phyloP scores from a whole-genome alignment of 2,797 vertebrate species.

The Aplochiton taeniatus region DNA sequence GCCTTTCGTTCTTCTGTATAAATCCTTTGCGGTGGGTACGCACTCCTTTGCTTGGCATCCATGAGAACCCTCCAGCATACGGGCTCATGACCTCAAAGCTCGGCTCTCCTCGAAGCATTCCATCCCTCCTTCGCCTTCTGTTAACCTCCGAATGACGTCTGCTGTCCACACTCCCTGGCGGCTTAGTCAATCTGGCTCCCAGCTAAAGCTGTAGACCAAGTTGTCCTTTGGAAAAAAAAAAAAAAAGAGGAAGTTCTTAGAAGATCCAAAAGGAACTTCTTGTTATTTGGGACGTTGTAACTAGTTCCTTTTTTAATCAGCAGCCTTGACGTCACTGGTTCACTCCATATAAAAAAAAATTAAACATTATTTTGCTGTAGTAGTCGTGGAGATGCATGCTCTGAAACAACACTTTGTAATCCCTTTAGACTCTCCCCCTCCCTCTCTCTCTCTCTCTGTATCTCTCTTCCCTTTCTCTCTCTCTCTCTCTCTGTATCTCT shows the following conservation, averaged over 20 bases:
- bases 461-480: slow-evolving; percentile 13
- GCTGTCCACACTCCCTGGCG: not conserved
- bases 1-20: too few species aligned
- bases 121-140: too few species aligned
- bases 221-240: slow-evolving; percentile 21
- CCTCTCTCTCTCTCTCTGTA: slow-evolving; percentile 20
- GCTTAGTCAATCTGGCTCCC: too few species aligned
- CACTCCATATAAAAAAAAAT: too few species aligned
- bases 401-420: slow-evolving; percentile 75
- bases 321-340: too few species aligned
- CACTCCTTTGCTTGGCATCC: not conserved
- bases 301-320: not conserved
- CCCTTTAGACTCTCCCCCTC: slow-evolving; percentile 69
- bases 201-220: slow-evolving; percentile 1
- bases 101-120: too few species aligned
- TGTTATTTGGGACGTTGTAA: slow-evolving; percentile 19
- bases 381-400: slow-evolving; percentile 52
- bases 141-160: too few species aligned
- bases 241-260: too few species aligned
- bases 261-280: slow-evolving; percentile 16
- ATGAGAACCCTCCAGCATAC: not conserved
- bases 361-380: slow-evolving; percentile 39
- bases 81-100: too few species aligned
- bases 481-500: slow-evolving; percentile 26
- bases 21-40: too few species aligned